A percentile compares a stretch with the other conserved stretches of the same genome.
Evolutionary conservation across 2,888 invertebrate species (phyloP).

Genomic region (Halictus quadricinctus): DNA sequence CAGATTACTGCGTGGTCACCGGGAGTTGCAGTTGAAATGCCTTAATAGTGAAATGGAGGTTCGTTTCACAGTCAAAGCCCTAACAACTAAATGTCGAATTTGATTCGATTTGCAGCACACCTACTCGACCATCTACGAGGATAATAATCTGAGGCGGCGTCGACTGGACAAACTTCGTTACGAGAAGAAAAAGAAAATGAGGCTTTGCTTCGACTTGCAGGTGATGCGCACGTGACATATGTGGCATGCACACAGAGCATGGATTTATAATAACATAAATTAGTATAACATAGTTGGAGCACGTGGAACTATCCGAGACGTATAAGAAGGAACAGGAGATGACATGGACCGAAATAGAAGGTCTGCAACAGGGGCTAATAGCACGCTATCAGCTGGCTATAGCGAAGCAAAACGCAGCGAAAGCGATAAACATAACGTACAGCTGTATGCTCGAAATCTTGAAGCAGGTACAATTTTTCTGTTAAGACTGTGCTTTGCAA

Average conservation of each 20-base stretch:
- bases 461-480: slow-evolving; percentile 45
- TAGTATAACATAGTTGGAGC: slow-evolving; percentile 65
- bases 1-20: slow-evolving; percentile 85
- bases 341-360: slow-evolving; percentile 49
- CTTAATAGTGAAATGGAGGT: slow-evolving; percentile 21
- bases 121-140: slow-evolving; percentile 85
- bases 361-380: slow-evolving; percentile 70
- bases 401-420: slow-evolving; percentile 86
- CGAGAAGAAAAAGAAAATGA: slow-evolving; percentile 85
- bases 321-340: slow-evolving; percentile 54
- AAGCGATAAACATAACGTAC: slow-evolving; percentile 86
- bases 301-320: slow-evolving; percentile 51
- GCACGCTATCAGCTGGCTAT: slow-evolving; percentile 85
- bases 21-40: slow-evolving; percentile 85
- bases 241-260: too few relatives aligned
- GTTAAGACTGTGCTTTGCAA: neutral
- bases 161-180: slow-evolving; percentile 86
- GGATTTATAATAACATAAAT: too few relatives aligned
- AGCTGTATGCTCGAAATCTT: slow-evolving; percentile 85
- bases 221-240: slow-evolving; percentile 74
- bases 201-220: slow-evolving; percentile 85
- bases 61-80: neutral
- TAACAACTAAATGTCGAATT: neutral
- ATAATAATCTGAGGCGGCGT: slow-evolving; percentile 86
- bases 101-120: slow-evolving; percentile 83